Evolutionary conservation across 2,888 invertebrate genomes (phyloP), one percentile per base, ranked within the genome.

Genomic region (Lucinisca nassula): DNA sequence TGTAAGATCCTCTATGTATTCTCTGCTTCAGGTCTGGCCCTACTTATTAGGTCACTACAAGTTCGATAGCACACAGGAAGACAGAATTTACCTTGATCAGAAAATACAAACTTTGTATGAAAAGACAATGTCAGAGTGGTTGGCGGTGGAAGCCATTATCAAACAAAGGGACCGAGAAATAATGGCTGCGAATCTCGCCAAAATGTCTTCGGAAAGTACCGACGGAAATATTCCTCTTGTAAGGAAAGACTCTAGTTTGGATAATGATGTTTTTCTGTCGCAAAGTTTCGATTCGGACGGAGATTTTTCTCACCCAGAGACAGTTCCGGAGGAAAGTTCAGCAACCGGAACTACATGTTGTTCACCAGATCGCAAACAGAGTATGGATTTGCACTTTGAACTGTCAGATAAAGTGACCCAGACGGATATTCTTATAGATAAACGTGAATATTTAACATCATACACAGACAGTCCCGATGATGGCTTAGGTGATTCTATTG

Each of bases 111-210:
- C 98, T 67, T 97, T 97, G 85, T 99, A 98, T 93, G 98, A 99
- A 96, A 98, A 98, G 8, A 98, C 98, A 0, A 98, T 99, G 98
- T 98, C 98, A 0, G 99, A 99, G 96, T 99, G 99, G 99, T 96
- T 98, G 85, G 98, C 98, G 0, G 98, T 99, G 0, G 99, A 99
- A 95, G 98, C 98, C 0, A 98, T 99, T 88, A 98, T 99, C 0
- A 90, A 95, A 61, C 96, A 96, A 87, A 89, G 96, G 75, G 96
- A 96, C 83, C 95, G 95, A 87, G 96, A 96, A 90, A 98, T 97
- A 67, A 98, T 98, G 86, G 98, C 98, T 0, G 98, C 98, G 14
- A 98, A 98, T 58, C 97, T 98, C 77, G 98, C 98, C 8, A 98
- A 98, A 94, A 97, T 98, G n/a, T 98, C 98, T 79, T 97, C 98